phyloP scores from a whole-genome alignment of 2,888 invertebrate genomes.

The Nephrotoma appendiculata region DNA sequence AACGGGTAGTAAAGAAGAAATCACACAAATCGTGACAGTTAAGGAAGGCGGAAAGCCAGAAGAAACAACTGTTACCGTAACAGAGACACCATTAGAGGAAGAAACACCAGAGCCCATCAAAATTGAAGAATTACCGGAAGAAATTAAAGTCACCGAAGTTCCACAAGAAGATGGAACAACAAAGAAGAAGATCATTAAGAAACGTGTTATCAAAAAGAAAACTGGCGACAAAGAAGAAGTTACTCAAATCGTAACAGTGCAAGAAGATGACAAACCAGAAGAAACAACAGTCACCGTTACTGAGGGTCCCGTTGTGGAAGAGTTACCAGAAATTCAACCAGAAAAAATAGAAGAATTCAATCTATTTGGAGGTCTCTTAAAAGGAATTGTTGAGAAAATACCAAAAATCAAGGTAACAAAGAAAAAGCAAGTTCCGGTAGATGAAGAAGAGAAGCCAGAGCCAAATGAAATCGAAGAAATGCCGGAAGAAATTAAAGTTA shows the following conservation, averaged over 20 bases:
- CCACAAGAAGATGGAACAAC: constrained; percentile 24
- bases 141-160: constrained; percentile 28
- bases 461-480: constrained; percentile 16
- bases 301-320: constrained; percentile 16
- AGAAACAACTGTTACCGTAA: constrained; percentile 20
- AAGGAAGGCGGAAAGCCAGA: constrained; percentile 29
- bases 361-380: neutral
- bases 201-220: constrained; percentile 24
- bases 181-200: constrained; percentile 19
- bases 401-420: constrained; percentile 5
- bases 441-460: constrained; percentile 19
- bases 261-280: constrained; percentile 27
- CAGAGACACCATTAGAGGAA: constrained; percentile 9
- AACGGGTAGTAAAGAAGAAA: constrained; percentile 25
- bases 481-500: constrained; percentile 27
- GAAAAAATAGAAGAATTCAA: neutral
- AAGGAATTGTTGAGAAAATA: constrained; percentile 8
- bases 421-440: constrained; percentile 20
- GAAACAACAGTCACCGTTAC: constrained; percentile 24
- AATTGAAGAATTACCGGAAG: constrained; percentile 18
- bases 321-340: constrained; percentile 16
- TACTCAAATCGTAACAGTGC: constrained; percentile 28
- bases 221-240: constrained; percentile 20
- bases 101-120: constrained; percentile 12
- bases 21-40: constrained; percentile 28